Base-by-base conservation (phyloP, 1,140 invertebrate genomes). In the Holcopasites calliopsidis region DNA sequence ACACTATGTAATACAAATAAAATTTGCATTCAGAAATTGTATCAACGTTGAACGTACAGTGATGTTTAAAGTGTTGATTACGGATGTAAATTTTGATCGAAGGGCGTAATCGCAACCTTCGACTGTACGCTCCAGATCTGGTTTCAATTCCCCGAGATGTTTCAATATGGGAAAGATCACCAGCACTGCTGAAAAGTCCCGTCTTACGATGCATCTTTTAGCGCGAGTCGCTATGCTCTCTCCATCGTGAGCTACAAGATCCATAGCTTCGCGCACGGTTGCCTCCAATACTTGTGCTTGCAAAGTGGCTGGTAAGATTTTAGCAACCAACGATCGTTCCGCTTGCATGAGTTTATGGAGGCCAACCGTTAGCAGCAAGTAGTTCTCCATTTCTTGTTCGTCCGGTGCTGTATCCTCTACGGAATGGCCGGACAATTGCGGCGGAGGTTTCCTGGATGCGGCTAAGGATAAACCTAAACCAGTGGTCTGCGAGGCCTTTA, bases 271-370 rank as follows among this genome's bases (percentile, higher is more conserved):
- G 61, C 95, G 94, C 18, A 98, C 94, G 62, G 98, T 95, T 11
- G 95, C 94, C 80, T 97, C 96, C 86, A 98, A 97, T 1, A 98
- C 95, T 76, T 96, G 93, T 47, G 95, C 94, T 83, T 97, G 95
- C 79, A 97, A 94, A 35, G 95, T 94, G 49, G 94, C 90, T 18
- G 97, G 96, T 85, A 99, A 95, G 35, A 99, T 96, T 18, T 96
- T 95, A 18, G 95, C 93, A 92, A 98, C 95, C 21, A 97, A 90
- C 61, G 94, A 93, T 35, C 96, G 93, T 89, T 99, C 98, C 86
- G 95, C 95, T 86, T 97, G 96, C 92, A 98, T 97, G 4, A 99
- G 92, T 77, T 96, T 95, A 55, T 97, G 95, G n/a, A 99, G 91
- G 8, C 96, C 97, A 40, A 96, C 95, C 0, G 98, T 94, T 80